Percentiles rank a stretch among this genome's conserved stretches.
phyloP scores from a whole-genome alignment of 2,888 invertebrate species.

The Athalia circularis region DNA sequence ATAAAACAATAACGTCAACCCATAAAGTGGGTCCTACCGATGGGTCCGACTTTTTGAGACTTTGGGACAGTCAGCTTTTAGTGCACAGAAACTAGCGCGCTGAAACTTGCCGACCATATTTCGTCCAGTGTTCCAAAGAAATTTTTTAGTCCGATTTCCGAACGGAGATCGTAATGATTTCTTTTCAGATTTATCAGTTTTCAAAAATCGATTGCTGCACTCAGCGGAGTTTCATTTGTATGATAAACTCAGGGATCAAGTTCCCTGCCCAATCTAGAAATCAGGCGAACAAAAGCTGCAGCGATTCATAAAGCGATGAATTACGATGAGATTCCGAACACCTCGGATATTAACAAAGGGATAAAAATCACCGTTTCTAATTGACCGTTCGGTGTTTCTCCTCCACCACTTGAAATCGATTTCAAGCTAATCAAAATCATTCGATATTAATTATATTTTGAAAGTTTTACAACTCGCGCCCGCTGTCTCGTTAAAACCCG shows the following conservation, averaged over 20 bases:
- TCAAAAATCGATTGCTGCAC: no score
- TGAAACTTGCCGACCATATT: constrained; percentile 30
- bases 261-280: no score
- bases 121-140: constrained; percentile 5
- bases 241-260: no score
- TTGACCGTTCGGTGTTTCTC: neutral
- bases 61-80: neutral
- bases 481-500: neutral
- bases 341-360: neutral
- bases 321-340: neutral
- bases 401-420: neutral
- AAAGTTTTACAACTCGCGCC: neutral
- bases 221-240: no score
- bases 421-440: neutral
- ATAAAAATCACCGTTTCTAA: constrained; percentile 6
- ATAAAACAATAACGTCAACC: constrained; percentile 55
- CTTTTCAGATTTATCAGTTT: no score
- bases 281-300: no score
- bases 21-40: constrained; percentile 46
- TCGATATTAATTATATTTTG: constrained; percentile 1
- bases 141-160: neutral
- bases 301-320: no score
- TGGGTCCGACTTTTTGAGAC: constrained; percentile 13
- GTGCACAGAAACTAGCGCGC: constrained; percentile 18
- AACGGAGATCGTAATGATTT: no score